Base-by-base conservation (phyloP, 2,888 invertebrate species). In the Chrysomela aeneicollis region DNA sequence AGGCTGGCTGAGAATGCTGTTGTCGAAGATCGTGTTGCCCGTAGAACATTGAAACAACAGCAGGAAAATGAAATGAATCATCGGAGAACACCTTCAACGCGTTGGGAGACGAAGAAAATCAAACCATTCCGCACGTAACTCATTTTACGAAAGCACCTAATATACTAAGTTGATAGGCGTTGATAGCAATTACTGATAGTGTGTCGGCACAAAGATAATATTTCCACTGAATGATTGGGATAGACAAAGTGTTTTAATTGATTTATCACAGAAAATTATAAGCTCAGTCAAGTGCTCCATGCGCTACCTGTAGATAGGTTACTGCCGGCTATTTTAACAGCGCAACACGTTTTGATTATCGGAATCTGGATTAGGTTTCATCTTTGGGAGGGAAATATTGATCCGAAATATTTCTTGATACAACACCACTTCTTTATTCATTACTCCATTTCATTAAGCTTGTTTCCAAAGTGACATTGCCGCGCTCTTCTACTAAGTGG, bases 141-240 rank as follows among this genome's bases (percentile, higher is more conserved):
- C 75, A 76, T 77, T 77, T 76, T 74, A 74, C 70, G 71, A 67
- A 73, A 69, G 73, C 70, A 68, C 70, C 71, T 73, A 71, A 73
- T 72, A 73, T 71, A 77, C 76, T 77, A 71, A 74, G 71, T 72
- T 75, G 74, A 75, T 74, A 75, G 69, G 67, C 71, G 71, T 67
- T 75, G 76, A 80, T 80, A 78, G 76, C 76, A 76, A 78, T 77
- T 79, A 78, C 79, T 78, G 79, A 79, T 78, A 78, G 73, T 75
- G 78, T 78, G 76, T 76, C 78, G 72, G 71, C 68, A 69, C 66
- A 66, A 73, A 68, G 71, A 73, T 73, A 73, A 73, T 71, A 67
- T 70, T 72, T 64, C 71, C 67, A 65, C 68, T 70, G 67, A 70
- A 73, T 70, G 73, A 69, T 64, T 70, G 70, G 64, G 65, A 57